A percentile compares a stretch with the other conserved stretches of the same genome.
phyloP scores from a whole-genome alignment of 2,797 vertebrate genomes.

The Ceryle rudis region DNA sequence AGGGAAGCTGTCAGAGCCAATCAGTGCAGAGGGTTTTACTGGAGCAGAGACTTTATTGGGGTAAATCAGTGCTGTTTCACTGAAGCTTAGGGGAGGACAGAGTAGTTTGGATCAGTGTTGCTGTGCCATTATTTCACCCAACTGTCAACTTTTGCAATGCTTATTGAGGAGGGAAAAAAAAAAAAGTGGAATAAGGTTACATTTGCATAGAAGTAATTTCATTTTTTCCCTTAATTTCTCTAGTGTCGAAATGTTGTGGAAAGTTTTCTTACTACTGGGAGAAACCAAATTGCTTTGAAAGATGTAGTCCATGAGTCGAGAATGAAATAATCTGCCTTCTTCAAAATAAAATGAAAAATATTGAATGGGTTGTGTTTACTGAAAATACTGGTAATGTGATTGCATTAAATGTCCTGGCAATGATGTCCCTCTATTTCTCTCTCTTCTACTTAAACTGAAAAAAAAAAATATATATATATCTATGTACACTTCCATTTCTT shows the following conservation, averaged over 20 bases:
- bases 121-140: not conserved
- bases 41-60: not conserved
- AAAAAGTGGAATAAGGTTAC: not conserved
- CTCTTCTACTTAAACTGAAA: not conserved
- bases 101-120: not conserved
- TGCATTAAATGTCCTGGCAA: not conserved
- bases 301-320: not conserved
- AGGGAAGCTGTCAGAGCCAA: not conserved
- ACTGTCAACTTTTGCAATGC: not conserved
- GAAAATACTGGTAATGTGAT: not conserved
- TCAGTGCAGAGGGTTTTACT: not conserved
- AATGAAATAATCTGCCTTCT: not conserved
- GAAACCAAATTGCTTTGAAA: not conserved
- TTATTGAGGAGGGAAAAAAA: not conserved
- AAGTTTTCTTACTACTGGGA: not conserved
- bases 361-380: not conserved
- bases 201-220: not conserved
- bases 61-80: not conserved
- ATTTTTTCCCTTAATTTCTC: not conserved
- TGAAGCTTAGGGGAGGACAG: not conserved
- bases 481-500: not conserved
- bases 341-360: not conserved
- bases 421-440: not conserved
- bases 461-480: too few relatives aligned
- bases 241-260: not conserved